Evolutionary conservation across 1,140 invertebrate genomes (phyloP).

Genomic region (Lasioglossum albipes): DNA sequence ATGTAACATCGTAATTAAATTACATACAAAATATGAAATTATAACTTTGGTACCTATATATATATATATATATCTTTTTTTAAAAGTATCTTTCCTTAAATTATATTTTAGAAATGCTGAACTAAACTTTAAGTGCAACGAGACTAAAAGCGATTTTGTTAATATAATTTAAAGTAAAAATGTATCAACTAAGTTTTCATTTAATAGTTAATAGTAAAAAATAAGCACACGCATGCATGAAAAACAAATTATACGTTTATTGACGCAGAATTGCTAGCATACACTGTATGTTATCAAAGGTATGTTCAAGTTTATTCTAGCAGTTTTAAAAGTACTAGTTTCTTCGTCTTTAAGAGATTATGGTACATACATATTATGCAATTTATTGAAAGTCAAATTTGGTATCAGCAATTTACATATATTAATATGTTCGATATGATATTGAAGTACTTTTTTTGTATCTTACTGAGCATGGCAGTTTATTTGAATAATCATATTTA

Average conservation of each 20-base stretch:
- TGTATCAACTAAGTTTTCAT: not conserved
- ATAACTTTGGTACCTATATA: not conserved
- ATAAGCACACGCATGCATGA: conserved; percentile 6
- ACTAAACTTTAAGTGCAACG: not conserved
- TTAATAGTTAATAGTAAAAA: not conserved
- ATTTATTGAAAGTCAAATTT: conserved; percentile 45
- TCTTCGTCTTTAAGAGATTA: not conserved
- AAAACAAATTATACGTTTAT: conserved; percentile 35
- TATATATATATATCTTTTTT: not conserved
- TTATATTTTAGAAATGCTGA: not conserved
- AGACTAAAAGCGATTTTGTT: not conserved
- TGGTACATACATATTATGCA: conserved; percentile 46
- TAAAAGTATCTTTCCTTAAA: conserved; percentile 8
- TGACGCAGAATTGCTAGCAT: conserved; percentile 27
- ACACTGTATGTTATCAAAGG: conserved; percentile 37
- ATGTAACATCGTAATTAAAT: conserved; percentile 10
- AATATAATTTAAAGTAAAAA: not conserved
- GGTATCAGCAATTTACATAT: conserved; percentile 27
- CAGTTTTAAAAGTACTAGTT: conserved; percentile 23
- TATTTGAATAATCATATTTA: conserved; percentile 36
- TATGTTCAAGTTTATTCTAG: conserved; percentile 19
- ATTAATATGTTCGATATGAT: conserved; percentile 31
- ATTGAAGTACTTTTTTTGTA: conserved; percentile 42
- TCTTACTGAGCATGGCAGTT: conserved; percentile 44
- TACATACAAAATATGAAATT: conserved; percentile 2